Conservation (phyloP, 1,140 invertebrate species). For the Drosophila nikananu region DNA sequence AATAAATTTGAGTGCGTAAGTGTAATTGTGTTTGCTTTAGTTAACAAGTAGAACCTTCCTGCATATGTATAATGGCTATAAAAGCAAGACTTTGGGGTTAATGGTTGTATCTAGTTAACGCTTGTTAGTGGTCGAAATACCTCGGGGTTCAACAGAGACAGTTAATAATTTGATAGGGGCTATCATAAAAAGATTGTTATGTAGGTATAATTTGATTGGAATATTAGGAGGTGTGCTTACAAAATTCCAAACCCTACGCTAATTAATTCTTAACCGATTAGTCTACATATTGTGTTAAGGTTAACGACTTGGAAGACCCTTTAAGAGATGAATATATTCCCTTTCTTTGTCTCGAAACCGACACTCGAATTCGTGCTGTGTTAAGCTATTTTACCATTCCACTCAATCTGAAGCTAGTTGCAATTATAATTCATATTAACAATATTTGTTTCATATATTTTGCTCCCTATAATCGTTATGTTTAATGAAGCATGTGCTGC, state of each 20-base stretch:
- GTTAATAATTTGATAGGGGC: conserved; percentile 25
- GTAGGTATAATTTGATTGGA: conserved; percentile 22
- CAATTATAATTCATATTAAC: not conserved
- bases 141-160: conserved; percentile 17
- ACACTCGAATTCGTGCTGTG: not conserved
- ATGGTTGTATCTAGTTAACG: conserved; percentile 47
- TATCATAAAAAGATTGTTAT: conserved; percentile 18
- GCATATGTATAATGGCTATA: conserved; percentile 43
- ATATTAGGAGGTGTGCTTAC: conserved; percentile 5
- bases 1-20: conserved; percentile 64
- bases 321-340: not conserved
- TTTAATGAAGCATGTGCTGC: conserved; percentile 1
- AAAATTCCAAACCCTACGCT: not conserved
- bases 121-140: conserved; percentile 33
- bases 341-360: not conserved
- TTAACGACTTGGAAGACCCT: not conserved
- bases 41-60: conserved; percentile 34
- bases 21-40: conserved; percentile 67
- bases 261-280: conserved; percentile 16
- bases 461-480: not conserved
- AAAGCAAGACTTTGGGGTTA: conserved; percentile 52
- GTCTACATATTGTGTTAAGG: no score
- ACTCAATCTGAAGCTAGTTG: not conserved
- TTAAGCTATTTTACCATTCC: not conserved
- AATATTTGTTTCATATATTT: not conserved